These are phyloP conservation scores for Rhimphoctona megacephalus DNA, from an alignment of 2,888 invertebrate species.

Conservation along the genomic window DNA sequence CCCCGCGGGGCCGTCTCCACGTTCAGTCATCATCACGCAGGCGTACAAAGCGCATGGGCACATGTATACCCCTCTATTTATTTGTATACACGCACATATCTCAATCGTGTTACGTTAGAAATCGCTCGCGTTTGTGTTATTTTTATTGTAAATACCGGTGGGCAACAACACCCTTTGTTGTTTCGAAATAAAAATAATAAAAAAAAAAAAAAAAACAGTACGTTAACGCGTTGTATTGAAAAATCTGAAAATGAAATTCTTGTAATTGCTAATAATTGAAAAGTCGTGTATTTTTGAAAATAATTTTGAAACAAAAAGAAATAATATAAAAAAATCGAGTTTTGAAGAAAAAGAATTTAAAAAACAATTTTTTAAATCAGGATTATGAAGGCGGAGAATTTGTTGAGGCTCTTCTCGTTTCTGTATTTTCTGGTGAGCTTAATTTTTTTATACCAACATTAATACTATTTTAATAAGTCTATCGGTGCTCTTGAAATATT, in stretches of 20 bases:
- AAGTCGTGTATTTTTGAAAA: background rate
- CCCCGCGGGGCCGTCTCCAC: slow-evolving; percentile 59
- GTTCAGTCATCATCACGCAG: slow-evolving; percentile 82
- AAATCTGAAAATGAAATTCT: background rate
- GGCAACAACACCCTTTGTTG: background rate
- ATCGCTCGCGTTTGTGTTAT: slow-evolving; percentile 25
- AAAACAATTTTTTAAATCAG: background rate
- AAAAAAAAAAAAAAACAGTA: too few species aligned
- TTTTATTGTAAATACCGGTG: background rate
- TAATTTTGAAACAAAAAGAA: background rate
- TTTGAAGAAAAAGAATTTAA: background rate
- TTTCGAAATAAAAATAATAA: background rate
- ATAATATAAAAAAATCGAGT: background rate
- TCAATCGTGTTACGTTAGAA: slow-evolving; percentile 1
- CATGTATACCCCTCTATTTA: background rate
- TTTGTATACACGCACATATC: slow-evolving; percentile 13
- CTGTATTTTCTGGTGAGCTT: slow-evolving; percentile 71
- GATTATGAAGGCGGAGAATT: slow-evolving; percentile 55
- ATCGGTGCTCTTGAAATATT: background rate
- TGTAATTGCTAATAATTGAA: background rate
- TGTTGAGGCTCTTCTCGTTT: slow-evolving; percentile 49
- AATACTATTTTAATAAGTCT: background rate
- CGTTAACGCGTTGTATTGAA: too few species aligned
- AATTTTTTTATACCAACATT: background rate
- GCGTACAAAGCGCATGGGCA: slow-evolving; percentile 73